Evolutionary conservation across 2,888 invertebrate species (phyloP), one percentile per base, ranked within the genome.

Genomic region (Resseliella maxima): DNA sequence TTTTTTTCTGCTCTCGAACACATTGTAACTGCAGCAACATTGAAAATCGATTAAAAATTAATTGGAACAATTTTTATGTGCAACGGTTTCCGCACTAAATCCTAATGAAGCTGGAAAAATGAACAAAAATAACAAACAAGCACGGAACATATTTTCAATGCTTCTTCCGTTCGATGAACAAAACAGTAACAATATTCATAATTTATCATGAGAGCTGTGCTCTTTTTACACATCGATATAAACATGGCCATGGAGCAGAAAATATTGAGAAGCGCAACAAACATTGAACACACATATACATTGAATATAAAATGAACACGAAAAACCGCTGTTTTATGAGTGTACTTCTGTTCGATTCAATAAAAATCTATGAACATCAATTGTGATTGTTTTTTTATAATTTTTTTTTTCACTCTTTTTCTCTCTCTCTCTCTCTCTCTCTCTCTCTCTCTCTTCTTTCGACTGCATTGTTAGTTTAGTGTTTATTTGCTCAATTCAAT

Each of bases 291-390:
- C 41, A 41, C 41, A 41, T 12, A 41, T 12, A 41, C 46, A 50
- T 50, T 15, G 15, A 21, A 27, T 35, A 15, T 31, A 72, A 27
- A 31, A 72, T 72, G 31, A 72, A 72, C 72, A 72, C 31, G 35
- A 72, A 72, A 41, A 72, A 72, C 72, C 72, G 31, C 72, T 72
- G 72, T 72, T 72, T 72, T 72, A 72, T 72, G 72, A 72, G 72
- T 72, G 72, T 72, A 72, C 27, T 72, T 72, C 72, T 50, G 72
- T 72, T 72, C 72, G 72, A 72, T 72, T 72, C 72, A 72, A 72
- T 72, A 72, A 72, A 72, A 72, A 31, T 72, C 72, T 72, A 72
- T 72, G 72, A 72, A 72, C 72, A 72, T 72, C 72, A 72, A 72
- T 72, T 72, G 8, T 35, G 31, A 72, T 35, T 72, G 72, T 72